Evolutionary conservation across 2,888 invertebrate species (phyloP), one percentile per base, ranked within the genome.

Genomic region (Sinhomidia bicolor): DNA sequence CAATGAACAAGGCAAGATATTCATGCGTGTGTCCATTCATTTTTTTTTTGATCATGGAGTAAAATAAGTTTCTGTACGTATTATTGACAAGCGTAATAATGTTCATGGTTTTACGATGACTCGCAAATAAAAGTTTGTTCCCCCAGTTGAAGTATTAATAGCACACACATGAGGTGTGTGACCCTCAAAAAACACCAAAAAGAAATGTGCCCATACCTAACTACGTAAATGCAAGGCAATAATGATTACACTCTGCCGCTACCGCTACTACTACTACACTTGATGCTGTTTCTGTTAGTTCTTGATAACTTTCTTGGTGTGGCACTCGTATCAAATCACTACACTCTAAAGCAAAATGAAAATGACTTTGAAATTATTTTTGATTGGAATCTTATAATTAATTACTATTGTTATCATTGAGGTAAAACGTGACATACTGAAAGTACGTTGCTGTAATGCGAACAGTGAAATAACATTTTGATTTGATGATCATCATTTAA

Each of bases 341-440:
- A 29, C 17, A 62, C 7, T 5, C 36, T 36, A 36, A 36, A n/a
- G n/a, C n/a, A n/a, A n/a, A n/a, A n/a, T n/a, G n/a, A n/a, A n/a
- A 36, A 41, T 23, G 71, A 71, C 71, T 71, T 71, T 71, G 71
- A 71, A 44, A 44, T 71, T 71, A 71, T 71, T 41, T 62, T 71
- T 36, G 71, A 44, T 71, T 71, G 71, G 71, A 71, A 71, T 71
- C 23, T 71, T 71, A 17, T 32, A 71, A 44, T 71, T 71, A 71
- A 71, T 71, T 71, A 44, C 41, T 44, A 71, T 71, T 71, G 71
- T 71, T 71, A 44, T 71, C 41, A 12, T 12, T 44, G 10, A 71
- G 41, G 44, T 9, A 71, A 71, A 71, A 71, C 71, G 71, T 71
- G 71, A 71, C 71, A 71, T 32, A 32, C 32, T n/a, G n/a, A 54